These are phyloP conservation scores for Zaprionus obscuricornis DNA, from an alignment of 2,888 invertebrate genomes.

Conservation along the genomic window DNA sequence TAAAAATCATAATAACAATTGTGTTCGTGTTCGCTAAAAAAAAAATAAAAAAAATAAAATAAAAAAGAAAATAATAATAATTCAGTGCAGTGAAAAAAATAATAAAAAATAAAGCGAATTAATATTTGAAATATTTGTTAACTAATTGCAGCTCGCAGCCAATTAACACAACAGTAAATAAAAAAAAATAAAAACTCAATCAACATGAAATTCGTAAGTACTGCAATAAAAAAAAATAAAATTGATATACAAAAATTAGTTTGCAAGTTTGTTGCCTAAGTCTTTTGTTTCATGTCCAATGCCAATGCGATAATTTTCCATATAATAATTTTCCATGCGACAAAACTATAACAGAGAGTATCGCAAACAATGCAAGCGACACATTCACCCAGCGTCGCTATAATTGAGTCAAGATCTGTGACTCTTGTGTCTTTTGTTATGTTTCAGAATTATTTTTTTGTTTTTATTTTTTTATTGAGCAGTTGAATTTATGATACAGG, in stretches of 20 bases:
- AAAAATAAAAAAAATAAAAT: neutral
- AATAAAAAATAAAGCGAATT: constrained; percentile 35
- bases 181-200: constrained; percentile 38
- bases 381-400: constrained; percentile 4
- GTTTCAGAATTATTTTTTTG: constrained; percentile 32
- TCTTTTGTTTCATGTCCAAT: constrained; percentile 58
- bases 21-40: constrained; percentile 27
- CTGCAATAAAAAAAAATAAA: constrained; percentile 17
- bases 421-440: constrained; percentile 38
- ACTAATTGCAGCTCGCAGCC: constrained; percentile 66
- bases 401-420: constrained; percentile 42
- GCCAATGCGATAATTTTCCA: constrained; percentile 56
- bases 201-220: constrained; percentile 77
- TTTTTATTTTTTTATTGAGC: constrained; percentile 65
- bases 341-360: no score
- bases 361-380: constrained; percentile 27
- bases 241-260: constrained; percentile 16
- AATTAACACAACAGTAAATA: constrained; percentile 5
- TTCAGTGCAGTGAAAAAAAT: constrained; percentile 49
- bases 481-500: constrained; percentile 75
- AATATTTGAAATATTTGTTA: constrained; percentile 69
- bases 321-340: no score
- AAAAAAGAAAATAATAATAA: constrained; percentile 34
- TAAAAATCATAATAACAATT: neutral
- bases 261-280: constrained; percentile 63